phyloP scores from a whole-genome alignment of 92 coral and sea anemone species.

The Nematostella vectensis region DNA sequence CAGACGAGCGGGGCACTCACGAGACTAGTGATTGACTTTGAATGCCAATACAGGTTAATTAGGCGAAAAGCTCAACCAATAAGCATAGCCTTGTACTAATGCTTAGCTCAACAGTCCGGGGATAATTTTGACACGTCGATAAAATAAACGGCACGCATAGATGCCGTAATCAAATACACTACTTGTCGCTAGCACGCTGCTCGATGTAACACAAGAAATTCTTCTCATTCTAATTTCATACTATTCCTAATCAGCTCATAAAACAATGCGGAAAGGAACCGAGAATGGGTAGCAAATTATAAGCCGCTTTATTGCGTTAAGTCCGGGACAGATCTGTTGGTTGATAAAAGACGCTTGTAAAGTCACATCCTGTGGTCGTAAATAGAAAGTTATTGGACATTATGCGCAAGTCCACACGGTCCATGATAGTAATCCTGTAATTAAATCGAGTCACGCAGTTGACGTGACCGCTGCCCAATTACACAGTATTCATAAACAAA shows the following conservation, averaged over 20 bases:
- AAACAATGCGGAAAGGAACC: neutral
- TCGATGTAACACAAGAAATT: neutral
- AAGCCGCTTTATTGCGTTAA: slow-evolving; percentile 9
- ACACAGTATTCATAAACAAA: slow-evolving; percentile 13
- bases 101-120: slow-evolving; percentile 16
- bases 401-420: slow-evolving; percentile 29
- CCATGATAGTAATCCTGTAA: slow-evolving; percentile 67
- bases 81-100: slow-evolving; percentile 1
- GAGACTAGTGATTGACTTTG: neutral
- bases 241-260: neutral
- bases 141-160: neutral
- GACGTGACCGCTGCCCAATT: slow-evolving; percentile 28
- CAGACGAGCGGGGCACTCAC: neutral
- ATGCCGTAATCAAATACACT: neutral
- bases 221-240: neutral
- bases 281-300: neutral
- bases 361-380: slow-evolving; percentile 65
- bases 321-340: neutral
- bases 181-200: neutral
- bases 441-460: slow-evolving; percentile 81
- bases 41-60: slow-evolving; percentile 4
- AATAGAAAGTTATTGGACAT: slow-evolving; percentile 48
- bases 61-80: neutral
- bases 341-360: slow-evolving; percentile 4
- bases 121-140: slow-evolving; percentile 8